Conservation (phyloP, 2,797 vertebrate genomes). For the Melanotaenia trifasciata region DNA sequence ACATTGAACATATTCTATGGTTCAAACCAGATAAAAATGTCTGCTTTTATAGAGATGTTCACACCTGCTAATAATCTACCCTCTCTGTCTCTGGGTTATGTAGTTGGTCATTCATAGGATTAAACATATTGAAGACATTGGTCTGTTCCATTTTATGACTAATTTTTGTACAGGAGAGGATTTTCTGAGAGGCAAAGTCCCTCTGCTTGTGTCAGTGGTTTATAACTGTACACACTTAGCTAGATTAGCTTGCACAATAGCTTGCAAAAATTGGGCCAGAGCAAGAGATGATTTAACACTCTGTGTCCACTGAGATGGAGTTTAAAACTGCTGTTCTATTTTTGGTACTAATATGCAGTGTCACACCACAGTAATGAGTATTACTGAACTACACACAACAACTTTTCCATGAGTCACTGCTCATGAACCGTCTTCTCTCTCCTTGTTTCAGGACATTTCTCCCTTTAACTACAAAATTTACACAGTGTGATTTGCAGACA, state of each 20-base stretch:
- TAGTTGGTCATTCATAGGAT: not conserved
- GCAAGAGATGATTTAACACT: constrained; percentile 35
- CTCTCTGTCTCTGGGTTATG: not conserved
- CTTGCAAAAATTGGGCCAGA: constrained; percentile 40
- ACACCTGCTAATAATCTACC: not conserved
- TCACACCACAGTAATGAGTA: constrained; percentile 43
- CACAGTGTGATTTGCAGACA: constrained; percentile 18
- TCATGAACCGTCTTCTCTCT: not conserved
- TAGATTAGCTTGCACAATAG: constrained; percentile 29
- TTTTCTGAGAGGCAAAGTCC: not conserved
- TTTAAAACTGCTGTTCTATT: constrained; percentile 39
- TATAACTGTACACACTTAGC: constrained; percentile 21
- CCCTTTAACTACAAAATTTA: constrained; percentile 12
- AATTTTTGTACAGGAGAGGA: not conserved
- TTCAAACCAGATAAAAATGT: not conserved
- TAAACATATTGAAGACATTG: not conserved
- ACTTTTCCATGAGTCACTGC: constrained; percentile 20
- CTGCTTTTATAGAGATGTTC: not conserved
- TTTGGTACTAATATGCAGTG: constrained; percentile 23
- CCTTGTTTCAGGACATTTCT: constrained; percentile 9
- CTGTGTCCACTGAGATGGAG: constrained; percentile 37
- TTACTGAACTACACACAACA: constrained; percentile 41
- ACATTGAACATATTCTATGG: too few relatives aligned
- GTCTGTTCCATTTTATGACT: not conserved
- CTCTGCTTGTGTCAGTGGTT: constrained; percentile 2